Evolutionary conservation across 2,888 invertebrate genomes (phyloP), one percentile per base, ranked within the genome.

Genomic region (Netelia melanura): DNA sequence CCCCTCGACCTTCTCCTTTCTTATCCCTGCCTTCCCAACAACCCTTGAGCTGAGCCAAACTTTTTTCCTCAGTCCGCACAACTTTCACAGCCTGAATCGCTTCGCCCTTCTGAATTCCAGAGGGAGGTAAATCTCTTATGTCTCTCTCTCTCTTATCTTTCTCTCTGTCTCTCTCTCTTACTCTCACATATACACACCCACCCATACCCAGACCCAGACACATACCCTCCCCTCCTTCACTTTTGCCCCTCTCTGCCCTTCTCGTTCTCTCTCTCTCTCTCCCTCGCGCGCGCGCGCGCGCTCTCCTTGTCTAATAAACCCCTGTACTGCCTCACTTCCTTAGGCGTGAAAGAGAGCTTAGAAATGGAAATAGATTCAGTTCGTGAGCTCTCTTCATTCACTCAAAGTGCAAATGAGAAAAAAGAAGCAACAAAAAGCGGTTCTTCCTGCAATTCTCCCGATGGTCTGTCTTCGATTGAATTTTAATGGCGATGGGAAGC

Each of bases 311-410:
- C 17, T 21, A 21, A 58, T 58, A 21, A 58, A 21, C 21, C 58
- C 9, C 48, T 48, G 44, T 21, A 21, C 21, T 54, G 44, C 23
- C 62, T 38, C 61, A 62, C n/a, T 44, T 54, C 38, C 48, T 61
- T n/a, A n/a, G 43, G 70, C 70, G 70, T 38, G 71, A 58, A 54
- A 65, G 56, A 65, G 72, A 72, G 65, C 79, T 80, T 56, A 72
- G 72, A 58, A 44, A 65, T 80, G 79, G 54, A 43, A 72, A 80
- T 80, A 72, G 71, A 80, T 65, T 72, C 71, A 21, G 21, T 30
- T 61, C 48, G 56, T 17, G 44, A 58, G 21, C 56, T 72, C 62
- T 64, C 38, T 64, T 21, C 17, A 21, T 65, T 64, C 56, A 17
- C 21, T 21, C 8, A 30, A 25, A 64, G 43, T n/a, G 67, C 48